Conservation (phyloP, 2,797 vertebrate genomes). For the Benthosema pterotum region DNA sequence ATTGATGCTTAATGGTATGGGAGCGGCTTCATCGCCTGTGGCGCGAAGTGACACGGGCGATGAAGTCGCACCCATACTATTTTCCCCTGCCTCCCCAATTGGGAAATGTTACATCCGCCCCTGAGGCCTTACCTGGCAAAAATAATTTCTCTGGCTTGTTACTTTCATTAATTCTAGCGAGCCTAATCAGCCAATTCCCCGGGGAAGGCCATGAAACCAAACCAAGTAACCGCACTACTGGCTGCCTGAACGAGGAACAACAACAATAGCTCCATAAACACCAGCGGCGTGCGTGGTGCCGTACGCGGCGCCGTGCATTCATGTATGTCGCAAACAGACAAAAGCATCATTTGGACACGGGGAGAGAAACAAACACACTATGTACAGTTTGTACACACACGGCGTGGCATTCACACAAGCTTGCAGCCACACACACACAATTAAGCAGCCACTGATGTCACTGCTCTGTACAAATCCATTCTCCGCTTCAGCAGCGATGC, state of each 20-base stretch:
- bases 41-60: too few relatives aligned
- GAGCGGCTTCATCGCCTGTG: too few relatives aligned
- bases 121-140: too few relatives aligned
- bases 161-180: conserved; percentile 51
- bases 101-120: too few relatives aligned
- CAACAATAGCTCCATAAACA: not conserved
- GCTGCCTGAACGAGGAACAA: conserved; percentile 20
- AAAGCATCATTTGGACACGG: conserved; percentile 21
- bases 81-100: too few relatives aligned
- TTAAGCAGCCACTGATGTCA: conserved; percentile 5
- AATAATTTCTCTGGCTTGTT: conserved; percentile 31
- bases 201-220: conserved; percentile 26
- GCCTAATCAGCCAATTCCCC: conserved; percentile 45
- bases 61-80: too few relatives aligned
- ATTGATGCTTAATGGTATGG: too few relatives aligned
- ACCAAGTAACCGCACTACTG: too few relatives aligned
- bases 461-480: conserved; percentile 33
- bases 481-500: conserved; percentile 33
- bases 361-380: too few relatives aligned
- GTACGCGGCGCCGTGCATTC: too few relatives aligned
- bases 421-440: not conserved
- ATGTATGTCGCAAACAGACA: conserved; percentile 5
- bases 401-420: conserved; percentile 5
- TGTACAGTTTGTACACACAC: conserved; percentile 12
- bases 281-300: not conserved